These are phyloP conservation scores for Dascyllus trimaculatus DNA, from an alignment of 2,113 vertebrate species.

Conservation along the genomic window DNA sequence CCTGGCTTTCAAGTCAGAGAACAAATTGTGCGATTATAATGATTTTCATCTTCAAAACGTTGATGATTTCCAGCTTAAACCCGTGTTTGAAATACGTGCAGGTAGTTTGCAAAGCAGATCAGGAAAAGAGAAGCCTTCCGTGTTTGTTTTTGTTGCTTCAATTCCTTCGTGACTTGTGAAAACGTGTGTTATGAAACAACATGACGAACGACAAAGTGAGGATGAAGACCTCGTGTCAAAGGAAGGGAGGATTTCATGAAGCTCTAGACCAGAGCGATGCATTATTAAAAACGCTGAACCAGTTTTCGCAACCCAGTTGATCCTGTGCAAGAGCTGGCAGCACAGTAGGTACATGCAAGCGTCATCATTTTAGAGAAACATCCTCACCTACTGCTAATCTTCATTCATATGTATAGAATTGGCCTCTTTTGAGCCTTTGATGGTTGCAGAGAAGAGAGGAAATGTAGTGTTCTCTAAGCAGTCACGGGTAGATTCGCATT, in stretches of 20 bases:
- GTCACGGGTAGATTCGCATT: not conserved
- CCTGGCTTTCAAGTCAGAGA: not conserved
- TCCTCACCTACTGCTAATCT: conserved; percentile 14
- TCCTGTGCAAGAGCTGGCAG: conserved; percentile 1
- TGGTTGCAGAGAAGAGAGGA: not conserved
- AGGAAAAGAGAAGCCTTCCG: too few species aligned
- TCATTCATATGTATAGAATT: conserved; percentile 31
- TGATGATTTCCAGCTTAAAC: too few species aligned
- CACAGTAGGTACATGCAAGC: not conserved
- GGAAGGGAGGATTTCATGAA: too few species aligned
- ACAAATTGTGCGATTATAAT: not conserved
- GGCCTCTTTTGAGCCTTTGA: conserved; percentile 1
- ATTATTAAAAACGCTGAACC: conserved; percentile 24
- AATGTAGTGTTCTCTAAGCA: too few species aligned
- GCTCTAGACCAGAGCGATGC: conserved; percentile 6
- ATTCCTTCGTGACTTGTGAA: not conserved
- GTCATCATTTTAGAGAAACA: not conserved
- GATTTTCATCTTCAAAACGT: not conserved
- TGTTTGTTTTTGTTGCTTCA: too few species aligned
- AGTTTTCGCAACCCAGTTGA: conserved; percentile 9
- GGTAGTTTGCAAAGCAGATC: too few species aligned
- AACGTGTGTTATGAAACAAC: not conserved
- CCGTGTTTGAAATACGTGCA: too few species aligned
- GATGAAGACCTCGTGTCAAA: not conserved
- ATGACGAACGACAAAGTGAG: not conserved